phyloP scores from a whole-genome alignment of 2,888 invertebrate species.

The Cylindroiulus punctatus region DNA sequence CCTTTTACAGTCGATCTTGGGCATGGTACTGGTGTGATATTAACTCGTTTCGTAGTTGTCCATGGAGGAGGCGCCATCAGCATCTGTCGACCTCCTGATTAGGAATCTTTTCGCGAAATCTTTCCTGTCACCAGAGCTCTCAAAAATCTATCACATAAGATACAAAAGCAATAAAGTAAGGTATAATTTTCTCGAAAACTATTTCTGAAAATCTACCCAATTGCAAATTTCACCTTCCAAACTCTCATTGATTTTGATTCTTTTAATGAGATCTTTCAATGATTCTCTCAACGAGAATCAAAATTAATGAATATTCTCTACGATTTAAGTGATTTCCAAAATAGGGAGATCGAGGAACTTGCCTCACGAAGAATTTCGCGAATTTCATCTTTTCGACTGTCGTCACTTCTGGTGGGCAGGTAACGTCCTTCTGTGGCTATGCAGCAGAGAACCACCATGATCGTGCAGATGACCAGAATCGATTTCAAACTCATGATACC shows the following conservation, averaged over 20 bases:
- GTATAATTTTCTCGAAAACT: neutral
- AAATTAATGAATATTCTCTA: neutral
- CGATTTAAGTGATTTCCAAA: neutral
- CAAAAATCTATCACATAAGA: neutral
- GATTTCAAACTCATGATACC: constrained; percentile 50
- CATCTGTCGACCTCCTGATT: constrained; percentile 12
- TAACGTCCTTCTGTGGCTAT: constrained; percentile 57
- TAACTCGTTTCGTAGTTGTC: constrained; percentile 48
- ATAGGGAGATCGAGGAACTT: constrained; percentile 46
- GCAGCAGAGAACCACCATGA: constrained; percentile 23
- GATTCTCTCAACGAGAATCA: too few species aligned
- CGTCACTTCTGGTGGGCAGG: constrained; percentile 59
- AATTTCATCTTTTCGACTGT: constrained; percentile 58
- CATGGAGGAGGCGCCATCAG: neutral
- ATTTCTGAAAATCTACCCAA: too few species aligned
- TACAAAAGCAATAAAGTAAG: neutral
- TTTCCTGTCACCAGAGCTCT: neutral
- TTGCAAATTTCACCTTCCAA: neutral
- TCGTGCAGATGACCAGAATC: constrained; percentile 36
- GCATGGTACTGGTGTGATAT: neutral
- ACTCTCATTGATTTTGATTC: too few species aligned
- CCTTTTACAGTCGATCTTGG: constrained; percentile 20
- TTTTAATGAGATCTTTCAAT: neutral
- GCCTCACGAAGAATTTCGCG: constrained; percentile 58
- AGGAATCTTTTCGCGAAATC: constrained; percentile 44